Evolutionary conservation across 2,797 vertebrate species (phyloP).

Genomic region (Semotilus atromaculatus): DNA sequence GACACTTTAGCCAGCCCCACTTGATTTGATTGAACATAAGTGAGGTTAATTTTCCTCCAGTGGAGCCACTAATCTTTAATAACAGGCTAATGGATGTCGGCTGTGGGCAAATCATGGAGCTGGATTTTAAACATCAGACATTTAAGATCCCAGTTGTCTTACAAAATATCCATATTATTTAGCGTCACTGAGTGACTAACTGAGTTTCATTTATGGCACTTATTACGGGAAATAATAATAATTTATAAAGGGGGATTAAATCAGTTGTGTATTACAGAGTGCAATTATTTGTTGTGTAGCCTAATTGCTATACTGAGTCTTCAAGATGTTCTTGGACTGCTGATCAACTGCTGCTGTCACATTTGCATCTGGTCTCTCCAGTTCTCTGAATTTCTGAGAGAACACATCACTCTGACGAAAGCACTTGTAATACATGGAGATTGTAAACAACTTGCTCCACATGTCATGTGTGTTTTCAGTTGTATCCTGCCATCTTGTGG

Average conservation of each 20-base stretch:
- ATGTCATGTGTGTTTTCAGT: neutral
- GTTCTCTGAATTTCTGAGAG: conserved; percentile 29
- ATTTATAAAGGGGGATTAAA: conserved; percentile 3
- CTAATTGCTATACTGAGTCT: neutral
- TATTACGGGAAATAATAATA: conserved; percentile 24
- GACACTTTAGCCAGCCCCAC: conserved; percentile 42
- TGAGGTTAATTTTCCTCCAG: conserved; percentile 45
- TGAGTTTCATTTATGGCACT: conserved; percentile 22
- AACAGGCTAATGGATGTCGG: conserved; percentile 44
- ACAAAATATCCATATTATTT: conserved; percentile 17
- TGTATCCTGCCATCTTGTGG: conserved; percentile 53
- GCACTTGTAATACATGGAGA: conserved; percentile 26
- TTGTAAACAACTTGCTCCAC: conserved; percentile 36
- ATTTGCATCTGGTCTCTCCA: conserved; percentile 16
- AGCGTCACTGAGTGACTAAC: conserved; percentile 1
- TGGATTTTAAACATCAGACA: conserved; percentile 25
- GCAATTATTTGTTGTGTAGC: neutral
- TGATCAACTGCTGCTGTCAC: conserved; percentile 10
- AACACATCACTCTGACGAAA: conserved; percentile 20
- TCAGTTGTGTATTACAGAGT: neutral
- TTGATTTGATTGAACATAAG: conserved; percentile 52
- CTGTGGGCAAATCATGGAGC: conserved; percentile 34
- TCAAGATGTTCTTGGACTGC: conserved; percentile 16
- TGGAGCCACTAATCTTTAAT: conserved; percentile 50
- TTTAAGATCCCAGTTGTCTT: neutral